These are phyloP conservation scores for Chaenogobius annularis DNA, from an alignment of 2,113 vertebrate genomes.

Conservation along the genomic window DNA sequence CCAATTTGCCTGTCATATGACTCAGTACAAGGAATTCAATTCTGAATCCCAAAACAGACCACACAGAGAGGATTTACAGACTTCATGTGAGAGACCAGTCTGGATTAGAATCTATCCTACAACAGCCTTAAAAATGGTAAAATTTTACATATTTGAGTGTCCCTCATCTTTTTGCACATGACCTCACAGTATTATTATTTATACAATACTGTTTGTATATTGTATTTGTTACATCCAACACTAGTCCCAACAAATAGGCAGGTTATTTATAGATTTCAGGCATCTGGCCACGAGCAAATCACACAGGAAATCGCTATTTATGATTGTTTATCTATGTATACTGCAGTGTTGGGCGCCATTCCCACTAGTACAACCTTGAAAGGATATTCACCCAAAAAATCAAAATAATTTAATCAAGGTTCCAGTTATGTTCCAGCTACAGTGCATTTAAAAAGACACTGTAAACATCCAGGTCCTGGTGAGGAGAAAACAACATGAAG, in stretches of 20 bases:
- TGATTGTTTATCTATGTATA: slow-evolving; percentile 25
- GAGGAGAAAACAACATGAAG: slow-evolving; percentile 8
- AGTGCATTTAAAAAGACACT: neutral
- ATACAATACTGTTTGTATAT: no score
- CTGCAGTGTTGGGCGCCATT: slow-evolving; percentile 3
- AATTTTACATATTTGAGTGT: neutral
- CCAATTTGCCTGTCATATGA: no score
- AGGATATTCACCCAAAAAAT: slow-evolving; percentile 3
- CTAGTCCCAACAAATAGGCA: neutral
- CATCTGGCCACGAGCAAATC: slow-evolving; percentile 3
- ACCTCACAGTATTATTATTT: neutral
- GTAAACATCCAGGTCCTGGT: neutral
- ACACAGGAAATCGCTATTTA: slow-evolving; percentile 20
- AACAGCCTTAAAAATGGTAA: neutral
- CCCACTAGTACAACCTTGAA: neutral
- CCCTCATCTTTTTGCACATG: neutral
- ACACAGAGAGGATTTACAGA: no score
- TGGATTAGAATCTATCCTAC: no score
- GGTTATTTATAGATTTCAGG: slow-evolving; percentile 10
- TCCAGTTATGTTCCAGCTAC: neutral
- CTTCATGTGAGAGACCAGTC: no score
- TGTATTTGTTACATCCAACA: neutral
- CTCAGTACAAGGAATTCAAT: no score
- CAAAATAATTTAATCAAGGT: neutral
- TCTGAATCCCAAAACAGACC: no score